These are phyloP conservation scores for Bostrychus sinensis DNA, from an alignment of 2,113 vertebrate species.

Conservation along the genomic window DNA sequence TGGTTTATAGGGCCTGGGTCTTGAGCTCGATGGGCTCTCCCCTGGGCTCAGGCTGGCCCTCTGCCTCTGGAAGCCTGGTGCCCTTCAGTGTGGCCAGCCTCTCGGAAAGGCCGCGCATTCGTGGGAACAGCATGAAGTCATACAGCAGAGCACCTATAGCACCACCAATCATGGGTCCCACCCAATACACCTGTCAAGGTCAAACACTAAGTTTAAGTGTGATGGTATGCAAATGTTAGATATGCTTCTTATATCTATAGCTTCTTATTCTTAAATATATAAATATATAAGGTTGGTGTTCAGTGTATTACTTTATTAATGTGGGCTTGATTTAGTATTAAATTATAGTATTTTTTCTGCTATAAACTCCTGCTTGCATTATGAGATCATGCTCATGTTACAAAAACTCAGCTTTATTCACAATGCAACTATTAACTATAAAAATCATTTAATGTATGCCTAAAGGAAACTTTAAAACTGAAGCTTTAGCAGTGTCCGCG, in stretches of 20 bases:
- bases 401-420: not conserved
- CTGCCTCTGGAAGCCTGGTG: conserved; percentile 76
- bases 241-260: too few relatives aligned
- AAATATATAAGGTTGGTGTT: too few relatives aligned
- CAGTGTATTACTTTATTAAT: too few relatives aligned
- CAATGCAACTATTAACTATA: too few relatives aligned
- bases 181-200: conserved; percentile 89
- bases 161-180: conserved; percentile 90
- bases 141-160: conserved; percentile 88
- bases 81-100: conserved; percentile 91
- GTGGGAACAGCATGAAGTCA: conserved; percentile 92
- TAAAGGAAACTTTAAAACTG: too few relatives aligned
- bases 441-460: too few relatives aligned
- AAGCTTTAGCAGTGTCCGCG: too few relatives aligned
- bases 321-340: too few relatives aligned
- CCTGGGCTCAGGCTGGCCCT: conserved; percentile 82
- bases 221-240: not conserved
- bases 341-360: too few relatives aligned
- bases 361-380: too few relatives aligned
- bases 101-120: conserved; percentile 87
- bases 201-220: conserved; percentile 7
- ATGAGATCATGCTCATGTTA: not conserved
- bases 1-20: conserved; percentile 88
- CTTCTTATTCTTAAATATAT: too few relatives aligned
- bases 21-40: conserved; percentile 91